Conservation (phyloP, 2,797 vertebrate genomes). For the Syngnathus acus region DNA sequence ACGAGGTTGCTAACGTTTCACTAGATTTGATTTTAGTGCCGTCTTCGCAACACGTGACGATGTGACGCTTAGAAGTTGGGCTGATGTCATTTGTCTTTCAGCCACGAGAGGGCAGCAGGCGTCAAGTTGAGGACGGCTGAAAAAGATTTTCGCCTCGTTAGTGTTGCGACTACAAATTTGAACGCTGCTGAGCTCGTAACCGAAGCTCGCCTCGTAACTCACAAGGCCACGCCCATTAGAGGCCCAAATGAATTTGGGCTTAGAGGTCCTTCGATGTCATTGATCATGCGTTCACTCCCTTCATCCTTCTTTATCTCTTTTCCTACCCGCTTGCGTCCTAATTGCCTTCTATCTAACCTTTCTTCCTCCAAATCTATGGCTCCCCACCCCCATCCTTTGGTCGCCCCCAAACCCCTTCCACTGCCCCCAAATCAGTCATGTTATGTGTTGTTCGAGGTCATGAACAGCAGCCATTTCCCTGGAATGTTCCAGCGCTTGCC, state of each 20-base stretch:
- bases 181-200: too few relatives aligned
- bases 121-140: not conserved
- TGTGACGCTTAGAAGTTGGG: not conserved
- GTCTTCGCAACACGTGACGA: too few relatives aligned
- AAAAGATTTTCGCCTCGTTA: too few relatives aligned
- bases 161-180: too few relatives aligned
- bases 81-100: not conserved
- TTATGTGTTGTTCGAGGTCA: constrained; percentile 66
- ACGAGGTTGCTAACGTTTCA: not conserved
- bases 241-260: not conserved
- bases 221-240: not conserved
- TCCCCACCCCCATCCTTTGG: not conserved
- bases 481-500: constrained; percentile 66
- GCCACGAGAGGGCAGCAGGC: not conserved
- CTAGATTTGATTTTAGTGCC: too few relatives aligned
- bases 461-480: constrained; percentile 54
- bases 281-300: not conserved
- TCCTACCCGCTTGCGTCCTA: not conserved
- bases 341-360: not conserved
- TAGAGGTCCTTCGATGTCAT: not conserved
- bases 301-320: not conserved
- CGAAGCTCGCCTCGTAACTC: not conserved
- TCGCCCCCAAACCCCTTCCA: not conserved
- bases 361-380: not conserved
- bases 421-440: not conserved